Evolutionary conservation across 2,888 invertebrate species (phyloP).

Genomic region (Tryphoninae sp.): DNA sequence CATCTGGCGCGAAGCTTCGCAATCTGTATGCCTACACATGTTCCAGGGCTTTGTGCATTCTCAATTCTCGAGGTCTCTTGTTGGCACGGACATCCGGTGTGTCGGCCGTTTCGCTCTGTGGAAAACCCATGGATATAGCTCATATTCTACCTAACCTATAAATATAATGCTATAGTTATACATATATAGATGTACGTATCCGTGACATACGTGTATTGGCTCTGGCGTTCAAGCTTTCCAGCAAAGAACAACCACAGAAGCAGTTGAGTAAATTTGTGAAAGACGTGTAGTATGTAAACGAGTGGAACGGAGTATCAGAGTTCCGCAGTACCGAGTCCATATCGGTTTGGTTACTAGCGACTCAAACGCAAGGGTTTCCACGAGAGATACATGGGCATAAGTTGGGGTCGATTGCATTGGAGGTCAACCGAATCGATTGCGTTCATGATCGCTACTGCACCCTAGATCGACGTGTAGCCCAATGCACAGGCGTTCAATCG

Average conservation of each 20-base stretch:
- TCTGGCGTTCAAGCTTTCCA: not conserved
- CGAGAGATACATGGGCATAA: not conserved
- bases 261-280: constrained; percentile 21
- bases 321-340: not conserved
- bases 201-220: not conserved
- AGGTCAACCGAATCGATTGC: too few species aligned
- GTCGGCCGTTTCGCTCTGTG: constrained; percentile 19
- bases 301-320: not conserved
- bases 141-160: not conserved
- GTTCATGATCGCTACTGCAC: too few species aligned
- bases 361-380: not conserved
- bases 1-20: constrained; percentile 26
- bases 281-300: not conserved
- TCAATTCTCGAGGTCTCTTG: constrained; percentile 58
- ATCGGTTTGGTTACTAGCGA: constrained; percentile 12
- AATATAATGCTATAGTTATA: constrained; percentile 9
- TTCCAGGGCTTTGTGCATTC: constrained; percentile 66
- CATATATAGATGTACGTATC: not conserved
- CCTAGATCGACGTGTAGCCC: too few species aligned
- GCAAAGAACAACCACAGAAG: constrained; percentile 13
- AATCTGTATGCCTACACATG: constrained; percentile 21
- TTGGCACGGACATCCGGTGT: constrained; percentile 40
- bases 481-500: too few species aligned
- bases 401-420: not conserved
- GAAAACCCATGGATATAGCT: constrained; percentile 25